Percentiles rank a stretch among this genome's conserved stretches.
Conservation (phyloP, 2,888 invertebrate genomes). For the Catocala sponsa region DNA sequence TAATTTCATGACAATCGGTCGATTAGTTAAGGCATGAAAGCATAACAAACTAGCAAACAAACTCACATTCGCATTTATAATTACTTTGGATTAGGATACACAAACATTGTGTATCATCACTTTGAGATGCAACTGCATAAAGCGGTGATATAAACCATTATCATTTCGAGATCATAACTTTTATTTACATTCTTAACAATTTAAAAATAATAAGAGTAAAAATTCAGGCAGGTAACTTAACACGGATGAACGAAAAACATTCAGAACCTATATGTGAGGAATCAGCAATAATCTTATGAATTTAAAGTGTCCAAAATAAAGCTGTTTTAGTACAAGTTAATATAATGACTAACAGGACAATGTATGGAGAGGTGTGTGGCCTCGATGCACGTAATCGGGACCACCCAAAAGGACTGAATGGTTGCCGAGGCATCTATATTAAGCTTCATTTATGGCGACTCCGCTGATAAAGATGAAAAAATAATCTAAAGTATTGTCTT, state of each 20-base stretch:
- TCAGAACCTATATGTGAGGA: conserved; percentile 28
- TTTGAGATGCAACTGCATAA: too few species aligned
- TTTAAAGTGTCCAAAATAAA: conserved; percentile 58
- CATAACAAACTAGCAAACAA: too few species aligned
- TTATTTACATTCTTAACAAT: too few species aligned
- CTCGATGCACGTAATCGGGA: conserved; percentile 52
- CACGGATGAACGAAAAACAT: conserved; percentile 2
- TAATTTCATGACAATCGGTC: too few species aligned
- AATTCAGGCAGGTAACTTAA: conserved; percentile 4
- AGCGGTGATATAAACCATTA: too few species aligned
- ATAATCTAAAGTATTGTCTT: conserved; percentile 1
- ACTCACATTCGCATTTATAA: too few species aligned
- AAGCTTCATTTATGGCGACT: conserved; percentile 10
- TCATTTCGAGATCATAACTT: too few species aligned
- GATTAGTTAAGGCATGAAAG: too few species aligned
- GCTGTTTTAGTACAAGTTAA: conserved; percentile 57
- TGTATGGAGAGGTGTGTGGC: conserved; percentile 63
- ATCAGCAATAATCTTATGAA: conserved; percentile 59
- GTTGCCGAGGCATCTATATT: conserved; percentile 2
- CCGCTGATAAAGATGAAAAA: conserved; percentile 5
- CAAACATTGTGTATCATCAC: too few species aligned
- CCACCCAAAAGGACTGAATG: conserved; percentile 56
- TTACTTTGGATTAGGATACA: too few species aligned
- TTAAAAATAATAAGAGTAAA: background rate
- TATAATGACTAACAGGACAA: conserved; percentile 57